Percentiles rank a stretch among this genome's conserved stretches.
Conservation (phyloP, 1,140 invertebrate genomes). For the Lepidostoma basale region DNA sequence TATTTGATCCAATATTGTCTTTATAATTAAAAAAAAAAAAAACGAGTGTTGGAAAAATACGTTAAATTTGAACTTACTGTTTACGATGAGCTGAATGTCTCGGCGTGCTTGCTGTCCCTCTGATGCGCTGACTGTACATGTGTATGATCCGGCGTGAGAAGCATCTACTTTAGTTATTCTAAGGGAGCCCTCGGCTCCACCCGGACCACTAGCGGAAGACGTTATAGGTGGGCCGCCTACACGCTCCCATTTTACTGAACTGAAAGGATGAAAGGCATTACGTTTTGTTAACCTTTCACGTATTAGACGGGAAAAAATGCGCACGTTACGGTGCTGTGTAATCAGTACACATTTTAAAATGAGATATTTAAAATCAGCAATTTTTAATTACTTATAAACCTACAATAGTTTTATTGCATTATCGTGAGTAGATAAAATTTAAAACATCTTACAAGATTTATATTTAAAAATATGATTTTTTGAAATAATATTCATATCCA, state of each 20-base stretch:
- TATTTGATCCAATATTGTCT: neutral
- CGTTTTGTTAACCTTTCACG: too few relatives aligned
- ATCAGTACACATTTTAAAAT: too few relatives aligned
- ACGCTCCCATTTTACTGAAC: conserved; percentile 62
- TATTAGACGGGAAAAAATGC: too few relatives aligned
- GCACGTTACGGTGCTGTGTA: too few relatives aligned
- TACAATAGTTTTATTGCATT: too few relatives aligned
- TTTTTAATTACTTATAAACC: too few relatives aligned
- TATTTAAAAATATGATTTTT: too few relatives aligned
- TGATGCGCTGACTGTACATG: conserved; percentile 79
- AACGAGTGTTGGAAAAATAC: neutral
- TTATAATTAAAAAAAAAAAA: neutral
- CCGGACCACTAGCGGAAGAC: conserved; percentile 47
- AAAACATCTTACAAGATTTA: too few relatives aligned
- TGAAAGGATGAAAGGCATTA: conserved; percentile 40
- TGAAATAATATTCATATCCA: too few relatives aligned
- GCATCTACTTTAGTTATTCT: conserved; percentile 77
- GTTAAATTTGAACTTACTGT: conserved; percentile 62
- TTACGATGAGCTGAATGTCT: conserved; percentile 76
- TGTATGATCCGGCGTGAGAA: conserved; percentile 75
- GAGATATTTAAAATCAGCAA: too few relatives aligned
- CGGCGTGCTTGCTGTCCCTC: conserved; percentile 77
- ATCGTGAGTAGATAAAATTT: too few relatives aligned
- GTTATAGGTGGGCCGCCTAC: conserved; percentile 50
- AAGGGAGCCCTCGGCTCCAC: conserved; percentile 68